Conservation (phyloP, 2,113 vertebrate genomes). For the Lepus timidus region DNA sequence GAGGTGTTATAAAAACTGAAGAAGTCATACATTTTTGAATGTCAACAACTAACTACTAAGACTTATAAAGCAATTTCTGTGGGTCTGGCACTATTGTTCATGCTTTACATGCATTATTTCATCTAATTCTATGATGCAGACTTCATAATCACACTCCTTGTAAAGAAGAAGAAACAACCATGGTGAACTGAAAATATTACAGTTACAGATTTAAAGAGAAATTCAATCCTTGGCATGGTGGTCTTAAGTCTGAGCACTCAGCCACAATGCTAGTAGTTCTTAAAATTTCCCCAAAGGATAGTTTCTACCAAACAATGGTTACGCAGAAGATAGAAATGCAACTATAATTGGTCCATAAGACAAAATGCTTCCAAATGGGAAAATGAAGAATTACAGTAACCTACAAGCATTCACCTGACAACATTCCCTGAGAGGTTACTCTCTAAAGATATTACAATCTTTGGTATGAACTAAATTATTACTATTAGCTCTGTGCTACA, state of each 20-base stretch:
- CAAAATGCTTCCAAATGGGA: not conserved
- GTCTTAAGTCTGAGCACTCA: not conserved
- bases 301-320: not conserved
- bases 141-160: not conserved
- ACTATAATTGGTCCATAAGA: not conserved
- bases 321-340: not conserved
- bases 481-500: not conserved
- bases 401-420: not conserved
- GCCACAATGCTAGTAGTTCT: not conserved
- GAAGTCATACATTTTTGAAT: not conserved
- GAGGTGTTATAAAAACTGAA: conserved; percentile 10
- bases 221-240: not conserved
- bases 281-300: not conserved
- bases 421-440: not conserved
- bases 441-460: not conserved
- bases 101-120: not conserved
- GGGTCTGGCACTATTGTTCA: not conserved
- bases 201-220: not conserved
- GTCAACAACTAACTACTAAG: not conserved
- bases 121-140: not conserved
- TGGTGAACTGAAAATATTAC: not conserved
- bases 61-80: not conserved
- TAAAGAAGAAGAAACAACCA: not conserved
- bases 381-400: not conserved
- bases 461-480: not conserved